phyloP scores from a whole-genome alignment of 2,113 vertebrate species.

The Ophiodon elongatus region DNA sequence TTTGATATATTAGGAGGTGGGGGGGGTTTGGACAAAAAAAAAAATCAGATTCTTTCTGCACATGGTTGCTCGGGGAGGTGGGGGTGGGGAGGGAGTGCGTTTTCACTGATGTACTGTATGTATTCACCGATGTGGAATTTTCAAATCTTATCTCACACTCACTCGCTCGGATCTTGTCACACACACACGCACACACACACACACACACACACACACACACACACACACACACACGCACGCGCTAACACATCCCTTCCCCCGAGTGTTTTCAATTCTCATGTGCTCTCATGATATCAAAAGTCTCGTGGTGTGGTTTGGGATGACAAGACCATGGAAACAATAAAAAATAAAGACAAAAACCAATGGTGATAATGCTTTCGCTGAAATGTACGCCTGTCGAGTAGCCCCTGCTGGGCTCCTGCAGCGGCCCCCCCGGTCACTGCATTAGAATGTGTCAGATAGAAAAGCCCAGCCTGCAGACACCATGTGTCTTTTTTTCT shows the following conservation, averaged over 20 bases:
- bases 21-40: neutral
- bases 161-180: conserved; percentile 1
- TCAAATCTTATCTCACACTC: conserved; percentile 34
- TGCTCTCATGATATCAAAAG: conserved; percentile 5
- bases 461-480: conserved; percentile 42
- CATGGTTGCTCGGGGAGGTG: conserved; percentile 16
- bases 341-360: conserved; percentile 28
- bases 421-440: conserved; percentile 9
- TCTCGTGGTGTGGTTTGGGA: conserved; percentile 38
- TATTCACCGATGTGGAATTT: conserved; percentile 21
- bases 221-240: no score
- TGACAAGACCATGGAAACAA: conserved; percentile 25
- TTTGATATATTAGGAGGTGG: conserved; percentile 38
- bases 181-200: no score
- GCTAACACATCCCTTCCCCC: neutral
- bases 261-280: conserved; percentile 22
- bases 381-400: conserved; percentile 53
- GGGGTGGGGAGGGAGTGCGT: neutral
- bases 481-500: conserved; percentile 24
- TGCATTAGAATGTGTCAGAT: conserved; percentile 64
- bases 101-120: neutral
- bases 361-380: conserved; percentile 31
- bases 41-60: conserved; percentile 52
- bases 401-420: conserved; percentile 60
- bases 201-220: no score